Base-by-base conservation (phyloP, 1,140 invertebrate species). In the Trinorchestia longiramus region DNA sequence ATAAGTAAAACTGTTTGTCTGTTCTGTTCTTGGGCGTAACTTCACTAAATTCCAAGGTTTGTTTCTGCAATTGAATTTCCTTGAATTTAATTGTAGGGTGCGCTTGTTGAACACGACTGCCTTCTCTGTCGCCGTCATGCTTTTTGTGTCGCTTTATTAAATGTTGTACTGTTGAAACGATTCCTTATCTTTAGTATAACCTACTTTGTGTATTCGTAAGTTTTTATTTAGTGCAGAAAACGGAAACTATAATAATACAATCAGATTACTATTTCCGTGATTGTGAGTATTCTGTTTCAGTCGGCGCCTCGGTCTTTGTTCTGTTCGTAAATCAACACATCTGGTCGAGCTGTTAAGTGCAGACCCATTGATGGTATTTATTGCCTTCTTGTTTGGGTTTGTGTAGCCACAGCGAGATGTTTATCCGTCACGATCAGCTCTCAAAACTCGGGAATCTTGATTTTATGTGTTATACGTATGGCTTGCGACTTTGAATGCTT, bases 51-150 rank as follows among this genome's bases (percentile, higher is more conserved):
- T 77, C 62, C 62, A 77, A 77, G 62, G 62, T 77, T 77, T 77
- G 62, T 77, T 77, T 77, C 62, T 77, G 28, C 62, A 77, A 77
- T 77, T 77, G 62, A 77, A 77, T 77, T 77, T 77, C 62, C 62
- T 77, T 77, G 62, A 77, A 77, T 77, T 77, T 77, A 77, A 77
- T 77, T 77, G 62, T 77, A 77, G 62, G 62, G 62, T 77, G 62
- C 62, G 62, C 62, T 77, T 23, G 62, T 77, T 77, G 62, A 77
- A 28, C 62, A 28, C 62, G 62, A 77, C 62, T 77, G 62, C 62
- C 62, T 77, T 77, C 62, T 36, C 11, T 77, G 62, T 15, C 62
- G 62, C 62, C 62, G 28, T 77, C 62, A 23, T 28, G 62, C 62
- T 77, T 11, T 77, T 77, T 19, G 28, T 77, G 62, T 28, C 62